phyloP scores from a whole-genome alignment of 2,113 vertebrate genomes.

The Neodon shergylaensis region DNA sequence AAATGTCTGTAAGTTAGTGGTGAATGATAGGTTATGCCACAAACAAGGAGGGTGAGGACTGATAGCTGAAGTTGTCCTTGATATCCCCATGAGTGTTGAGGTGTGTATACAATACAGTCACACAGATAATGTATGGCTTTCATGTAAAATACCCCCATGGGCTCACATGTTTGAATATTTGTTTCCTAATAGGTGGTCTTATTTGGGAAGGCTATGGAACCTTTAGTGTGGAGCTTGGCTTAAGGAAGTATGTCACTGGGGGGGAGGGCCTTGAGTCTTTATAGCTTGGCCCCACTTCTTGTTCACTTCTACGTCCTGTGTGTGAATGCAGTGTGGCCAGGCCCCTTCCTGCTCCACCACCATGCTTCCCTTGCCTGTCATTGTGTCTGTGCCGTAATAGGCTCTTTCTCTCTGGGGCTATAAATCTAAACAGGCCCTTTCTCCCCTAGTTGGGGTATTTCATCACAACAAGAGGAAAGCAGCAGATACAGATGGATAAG shows the following conservation, averaged over 20 bases:
- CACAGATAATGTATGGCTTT: background rate
- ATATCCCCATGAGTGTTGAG: background rate
- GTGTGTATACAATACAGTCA: background rate
- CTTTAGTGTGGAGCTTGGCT: background rate
- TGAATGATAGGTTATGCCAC: background rate
- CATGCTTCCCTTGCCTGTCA: background rate
- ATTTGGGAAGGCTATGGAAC: background rate
- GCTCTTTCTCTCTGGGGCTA: background rate
- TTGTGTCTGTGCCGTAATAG: background rate
- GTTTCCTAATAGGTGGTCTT: background rate
- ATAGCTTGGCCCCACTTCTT: background rate
- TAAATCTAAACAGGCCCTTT: background rate
- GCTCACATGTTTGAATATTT: background rate
- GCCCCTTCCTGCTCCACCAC: background rate
- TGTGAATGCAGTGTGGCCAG: background rate
- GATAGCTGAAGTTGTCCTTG: background rate
- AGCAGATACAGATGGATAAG: background rate
- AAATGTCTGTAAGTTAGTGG: background rate
- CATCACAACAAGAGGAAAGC: background rate
- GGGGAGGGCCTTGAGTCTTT: background rate
- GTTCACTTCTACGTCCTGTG: background rate
- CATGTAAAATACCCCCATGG: background rate
- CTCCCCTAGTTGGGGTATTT: background rate
- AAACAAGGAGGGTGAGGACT: background rate
- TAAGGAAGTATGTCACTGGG: background rate